Evolutionary conservation across 2,113 vertebrate genomes (phyloP).

Genomic region (Aix galericulata): DNA sequence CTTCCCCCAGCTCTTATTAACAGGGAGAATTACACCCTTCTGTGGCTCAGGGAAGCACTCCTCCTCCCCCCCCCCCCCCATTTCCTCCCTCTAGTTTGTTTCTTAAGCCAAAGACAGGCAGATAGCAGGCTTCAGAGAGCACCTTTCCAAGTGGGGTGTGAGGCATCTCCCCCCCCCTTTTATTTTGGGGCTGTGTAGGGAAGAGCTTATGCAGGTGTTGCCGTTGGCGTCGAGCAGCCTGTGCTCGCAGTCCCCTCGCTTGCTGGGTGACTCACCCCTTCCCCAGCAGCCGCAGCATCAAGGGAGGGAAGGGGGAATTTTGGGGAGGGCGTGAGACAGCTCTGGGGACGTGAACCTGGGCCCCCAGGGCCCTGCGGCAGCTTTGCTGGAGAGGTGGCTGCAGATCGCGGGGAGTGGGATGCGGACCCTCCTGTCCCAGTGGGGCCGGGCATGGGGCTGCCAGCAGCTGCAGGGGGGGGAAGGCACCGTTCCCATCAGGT

Average conservation of each 20-base stretch:
- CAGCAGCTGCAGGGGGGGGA: too few relatives aligned
- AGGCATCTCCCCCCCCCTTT: not conserved
- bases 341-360: too few relatives aligned
- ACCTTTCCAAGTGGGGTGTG: not conserved
- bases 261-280: not conserved
- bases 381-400: too few relatives aligned
- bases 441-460: too few relatives aligned
- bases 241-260: not conserved
- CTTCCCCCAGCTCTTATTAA: not conserved
- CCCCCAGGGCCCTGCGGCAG: too few relatives aligned
- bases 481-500: too few relatives aligned
- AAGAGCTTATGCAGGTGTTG: not conserved
- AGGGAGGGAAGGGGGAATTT: not conserved
- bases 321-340: not conserved
- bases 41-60: rapidly evolving
- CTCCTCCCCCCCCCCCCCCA: not conserved
- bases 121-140: not conserved
- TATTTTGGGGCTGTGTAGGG: not conserved
- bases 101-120: not conserved
- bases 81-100: not conserved
- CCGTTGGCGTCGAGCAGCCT: not conserved
- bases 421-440: too few relatives aligned
- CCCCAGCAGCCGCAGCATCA: not conserved
- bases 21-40: not conserved
- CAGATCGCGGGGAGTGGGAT: too few relatives aligned